Base-by-base conservation (phyloP, 2,888 invertebrate genomes). In the Vesta saturnalis region DNA sequence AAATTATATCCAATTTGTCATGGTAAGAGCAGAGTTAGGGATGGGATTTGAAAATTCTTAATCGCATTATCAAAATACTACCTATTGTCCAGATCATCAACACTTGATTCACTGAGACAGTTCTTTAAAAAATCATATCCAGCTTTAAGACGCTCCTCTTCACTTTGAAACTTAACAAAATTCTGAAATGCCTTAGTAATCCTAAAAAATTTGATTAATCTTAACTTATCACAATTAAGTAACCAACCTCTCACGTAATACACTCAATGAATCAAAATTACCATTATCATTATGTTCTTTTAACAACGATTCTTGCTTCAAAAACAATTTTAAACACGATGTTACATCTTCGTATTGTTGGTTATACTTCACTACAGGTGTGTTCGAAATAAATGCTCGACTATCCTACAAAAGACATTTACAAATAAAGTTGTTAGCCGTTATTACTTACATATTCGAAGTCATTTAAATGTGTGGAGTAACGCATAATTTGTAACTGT, bases 401-500 rank as follows among this genome's bases (percentile, higher is more conserved):
- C 1, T 49, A 3, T 49, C 47, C 18, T 19, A 10, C 12, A 16
- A 54, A 22, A 52, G 8, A 3, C 46, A 21, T 15, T 14, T 21
- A 49, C 22, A 60, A 19, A 49, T 3, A 30, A 1, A 61, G 15
- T 12, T 12, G 5, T 23, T n/a, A 12, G 4, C 10, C 6, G 2
- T 3, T 14, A 19, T 6, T 49, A 66, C 52, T 64, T 43, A 70
- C 76, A 71, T 70, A 70, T 69, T 75, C 74, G 71, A 74, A 79
- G 65, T 75, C 63, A 39, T 69, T 65, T 58, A 78, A 69, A 64
- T 73, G 68, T 21, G 71, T 61, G 52, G 74, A 60, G 74, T 78
- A 79, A 30, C 75, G 76, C 10, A 60, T 43, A 12, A 80, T 59
- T 68, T 76, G 75, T 55, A 67, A 61, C 56, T 77, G 70, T 18